Evolutionary conservation across 2,113 vertebrate genomes (phyloP), one percentile per base, ranked within the genome.

Genomic region (Centropristis striata): DNA sequence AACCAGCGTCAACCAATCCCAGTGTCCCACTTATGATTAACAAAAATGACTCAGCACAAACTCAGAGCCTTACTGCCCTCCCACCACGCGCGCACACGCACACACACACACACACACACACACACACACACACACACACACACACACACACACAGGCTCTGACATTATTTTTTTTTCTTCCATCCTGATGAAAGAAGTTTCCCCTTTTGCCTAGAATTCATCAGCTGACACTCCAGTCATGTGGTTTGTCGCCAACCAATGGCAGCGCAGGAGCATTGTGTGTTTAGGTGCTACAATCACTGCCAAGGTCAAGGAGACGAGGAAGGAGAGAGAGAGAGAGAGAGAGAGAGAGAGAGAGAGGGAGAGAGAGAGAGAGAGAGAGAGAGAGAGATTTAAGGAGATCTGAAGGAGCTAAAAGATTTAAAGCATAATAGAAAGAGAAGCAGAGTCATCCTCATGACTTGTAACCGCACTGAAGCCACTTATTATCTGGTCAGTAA

Each of bases 301-400:
- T 9, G 60, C 86, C 92, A 94, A 93, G 93, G 93, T 93, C 91
- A 93, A 89, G 66, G 77, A 88, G 75, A 90, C 44, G 14, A 61
- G 71, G 70, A 84, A 80, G 61, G 74, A 73, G 49, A 28, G 74
- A 58, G 55, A n/a, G 14, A 41, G 39, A 27, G 53, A 42, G 42
- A 72, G 25, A 69, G 42, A 46, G 27, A 47, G 20, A 51, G 4
- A 9, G 41, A 46, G n/a, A n/a, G 77, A 88, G 75, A 90, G 41
- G 14, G 59, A 68, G 70, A 84, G 78, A 58, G 74, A 73, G 49
- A 28, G 74, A 58, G 55, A n/a, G 74, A 73, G 49, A 28, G 74
- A 58, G 55, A n/a, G 20, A 51, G 4, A 9, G 42, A 47, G 5
- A 47, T 32, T 32, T 32, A 32, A 32, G 6, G 32, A 44, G 11